Evolutionary conservation across 2,113 vertebrate genomes (phyloP).

Genomic region (Tragelaphus scriptus): DNA sequence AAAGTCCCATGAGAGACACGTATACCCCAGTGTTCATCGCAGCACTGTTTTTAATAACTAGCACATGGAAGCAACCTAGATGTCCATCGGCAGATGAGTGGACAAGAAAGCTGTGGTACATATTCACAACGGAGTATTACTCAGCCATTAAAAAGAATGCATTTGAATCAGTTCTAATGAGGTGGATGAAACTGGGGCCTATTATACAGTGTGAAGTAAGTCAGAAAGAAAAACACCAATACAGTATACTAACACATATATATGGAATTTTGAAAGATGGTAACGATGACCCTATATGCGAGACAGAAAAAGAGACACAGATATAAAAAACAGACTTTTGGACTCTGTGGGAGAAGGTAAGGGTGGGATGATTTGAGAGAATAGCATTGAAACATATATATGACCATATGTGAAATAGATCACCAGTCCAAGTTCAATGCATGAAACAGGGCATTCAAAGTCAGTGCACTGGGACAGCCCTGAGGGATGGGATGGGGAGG

Average conservation of each 20-base stretch:
- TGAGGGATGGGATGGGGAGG: not conserved
- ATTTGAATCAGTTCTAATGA: not conserved
- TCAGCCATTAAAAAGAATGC: not conserved
- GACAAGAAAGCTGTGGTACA: not conserved
- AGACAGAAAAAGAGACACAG: not conserved
- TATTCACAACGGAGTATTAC: not conserved
- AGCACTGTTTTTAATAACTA: not conserved
- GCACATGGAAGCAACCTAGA: not conserved
- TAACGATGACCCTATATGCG: not conserved
- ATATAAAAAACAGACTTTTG: not conserved
- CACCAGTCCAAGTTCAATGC: not conserved
- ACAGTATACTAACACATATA: not conserved
- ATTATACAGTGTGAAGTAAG: not conserved
- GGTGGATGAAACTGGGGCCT: not conserved
- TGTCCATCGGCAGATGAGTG: accelerated
- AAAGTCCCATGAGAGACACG: not conserved
- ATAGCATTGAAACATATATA: not conserved
- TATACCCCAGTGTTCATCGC: accelerated
- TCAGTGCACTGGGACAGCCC: not conserved
- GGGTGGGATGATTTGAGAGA: not conserved
- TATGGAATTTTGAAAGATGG: not conserved
- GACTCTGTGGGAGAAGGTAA: not conserved
- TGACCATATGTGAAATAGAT: not conserved
- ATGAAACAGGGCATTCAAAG: not conserved
- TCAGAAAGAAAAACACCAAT: not conserved